These are phyloP conservation scores for Meloidogyne hapla DNA, from an alignment of 1,140 invertebrate species.

Conservation along the genomic window DNA sequence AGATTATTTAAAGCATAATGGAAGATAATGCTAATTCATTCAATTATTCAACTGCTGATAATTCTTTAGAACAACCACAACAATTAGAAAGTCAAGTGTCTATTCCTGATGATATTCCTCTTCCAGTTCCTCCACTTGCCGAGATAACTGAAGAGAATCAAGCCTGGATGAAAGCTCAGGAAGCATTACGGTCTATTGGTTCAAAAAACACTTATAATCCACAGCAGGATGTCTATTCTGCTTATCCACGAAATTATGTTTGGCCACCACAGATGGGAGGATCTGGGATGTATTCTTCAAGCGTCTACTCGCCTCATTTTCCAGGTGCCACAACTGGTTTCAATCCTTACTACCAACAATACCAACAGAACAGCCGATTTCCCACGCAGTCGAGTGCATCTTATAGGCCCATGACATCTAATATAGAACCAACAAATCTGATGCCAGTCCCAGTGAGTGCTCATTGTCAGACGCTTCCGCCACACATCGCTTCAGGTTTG, in stretches of 20 bases:
- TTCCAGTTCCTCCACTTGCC: background rate
- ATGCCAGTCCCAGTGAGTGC: background rate
- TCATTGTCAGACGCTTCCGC: conserved; percentile 14
- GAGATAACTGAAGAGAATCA: conserved; percentile 12
- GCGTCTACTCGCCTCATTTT: conserved; percentile 1
- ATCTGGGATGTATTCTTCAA: background rate
- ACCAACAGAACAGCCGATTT: background rate
- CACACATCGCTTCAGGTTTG: conserved; percentile 17
- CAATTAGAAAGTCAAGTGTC: background rate
- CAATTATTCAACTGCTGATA: background rate
- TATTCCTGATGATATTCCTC: background rate
- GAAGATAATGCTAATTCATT: background rate
- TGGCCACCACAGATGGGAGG: background rate
- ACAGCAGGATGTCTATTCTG: background rate
- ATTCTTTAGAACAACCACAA: background rate
- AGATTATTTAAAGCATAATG: background rate
- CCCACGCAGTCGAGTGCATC: background rate
- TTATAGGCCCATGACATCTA: background rate
- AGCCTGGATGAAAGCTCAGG: conserved; percentile 24
- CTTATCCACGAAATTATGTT: background rate
- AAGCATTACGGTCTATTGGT: conserved; percentile 25
- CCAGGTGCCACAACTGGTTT: background rate
- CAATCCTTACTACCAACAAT: conserved; percentile 26
- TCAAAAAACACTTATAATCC: background rate
- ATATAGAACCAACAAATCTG: background rate